These are phyloP conservation scores for Phrynosoma blainvillii DNA, from an alignment of 2,113 vertebrate species.

Conservation along the genomic window DNA sequence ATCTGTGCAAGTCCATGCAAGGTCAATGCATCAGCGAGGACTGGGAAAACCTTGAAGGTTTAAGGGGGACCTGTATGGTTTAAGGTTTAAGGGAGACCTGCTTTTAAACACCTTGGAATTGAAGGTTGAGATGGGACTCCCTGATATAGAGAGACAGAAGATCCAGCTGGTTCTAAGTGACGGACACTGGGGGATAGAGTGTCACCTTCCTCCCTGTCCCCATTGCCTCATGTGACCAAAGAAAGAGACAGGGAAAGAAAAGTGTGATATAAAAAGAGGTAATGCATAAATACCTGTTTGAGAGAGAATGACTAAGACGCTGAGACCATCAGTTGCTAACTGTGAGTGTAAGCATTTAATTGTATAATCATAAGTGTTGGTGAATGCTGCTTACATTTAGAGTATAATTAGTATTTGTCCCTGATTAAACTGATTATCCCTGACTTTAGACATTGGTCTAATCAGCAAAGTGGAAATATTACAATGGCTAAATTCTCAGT, in stretches of 20 bases:
- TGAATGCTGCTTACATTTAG: conserved; percentile 47
- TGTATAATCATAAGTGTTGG: conserved; percentile 37
- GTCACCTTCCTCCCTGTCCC: not conserved
- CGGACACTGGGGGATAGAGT: not conserved
- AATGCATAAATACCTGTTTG: not conserved
- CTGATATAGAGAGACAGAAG: not conserved
- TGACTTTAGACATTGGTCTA: conserved; percentile 63
- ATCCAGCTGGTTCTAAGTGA: not conserved
- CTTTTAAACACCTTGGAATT: not conserved
- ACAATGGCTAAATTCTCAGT: conserved; percentile 43
- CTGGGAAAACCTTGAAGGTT: not conserved
- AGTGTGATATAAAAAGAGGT: not conserved
- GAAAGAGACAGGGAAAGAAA: not conserved
- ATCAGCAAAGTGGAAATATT: conserved; percentile 59
- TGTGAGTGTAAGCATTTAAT: not conserved
- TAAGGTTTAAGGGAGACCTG: not conserved
- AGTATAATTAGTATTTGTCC: conserved; percentile 55
- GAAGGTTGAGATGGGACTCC: not conserved
- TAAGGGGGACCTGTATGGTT: not conserved
- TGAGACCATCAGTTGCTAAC: not conserved
- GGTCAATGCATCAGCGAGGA: not conserved
- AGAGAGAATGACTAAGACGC: not conserved
- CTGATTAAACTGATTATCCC: conserved; percentile 67
- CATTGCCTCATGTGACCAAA: not conserved
- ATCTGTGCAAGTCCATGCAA: not conserved